A percentile compares a stretch with the other conserved stretches of the same genome.
These are phyloP conservation scores for Muschampia plurimacula DNA, from an alignment of 2,888 invertebrate species.

Conservation along the genomic window DNA sequence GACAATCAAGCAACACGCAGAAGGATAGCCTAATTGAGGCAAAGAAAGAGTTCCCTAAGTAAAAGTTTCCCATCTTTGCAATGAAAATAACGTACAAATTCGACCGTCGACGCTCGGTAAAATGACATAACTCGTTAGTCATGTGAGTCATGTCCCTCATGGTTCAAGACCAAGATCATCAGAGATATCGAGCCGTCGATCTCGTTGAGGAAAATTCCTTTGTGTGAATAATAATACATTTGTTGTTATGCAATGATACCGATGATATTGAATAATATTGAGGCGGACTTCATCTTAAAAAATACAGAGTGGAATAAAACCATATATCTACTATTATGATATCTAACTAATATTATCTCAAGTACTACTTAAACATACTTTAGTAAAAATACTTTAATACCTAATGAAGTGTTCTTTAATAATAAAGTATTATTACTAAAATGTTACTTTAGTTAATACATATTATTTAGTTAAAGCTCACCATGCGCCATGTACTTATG, in stretches of 20 bases:
- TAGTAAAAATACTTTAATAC: too few species aligned
- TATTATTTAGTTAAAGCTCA: too few species aligned
- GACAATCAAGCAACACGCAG: conserved; percentile 26
- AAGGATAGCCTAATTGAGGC: conserved; percentile 28
- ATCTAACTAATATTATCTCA: too few species aligned
- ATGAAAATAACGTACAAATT: conserved; percentile 14
- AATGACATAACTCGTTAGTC: conserved; percentile 30
- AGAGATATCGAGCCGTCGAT: conserved; percentile 2
- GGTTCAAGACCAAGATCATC: conserved; percentile 1
- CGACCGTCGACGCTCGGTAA: background rate
- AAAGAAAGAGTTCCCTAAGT: conserved; percentile 4
- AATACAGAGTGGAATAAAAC: background rate
- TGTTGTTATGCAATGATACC: background rate
- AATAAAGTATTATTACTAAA: too few species aligned
- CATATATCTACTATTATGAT: background rate
- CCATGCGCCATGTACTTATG: too few species aligned
- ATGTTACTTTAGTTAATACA: too few species aligned
- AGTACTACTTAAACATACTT: too few species aligned
- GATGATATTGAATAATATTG: background rate
- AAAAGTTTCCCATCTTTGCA: conserved; percentile 9
- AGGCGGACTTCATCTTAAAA: background rate
- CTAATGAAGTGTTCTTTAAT: too few species aligned
- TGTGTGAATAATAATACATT: conserved; percentile 6
- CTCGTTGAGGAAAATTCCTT: conserved; percentile 8
- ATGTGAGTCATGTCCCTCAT: conserved; percentile 8